A percentile compares a stretch with the other conserved stretches of the same genome.
These are phyloP conservation scores for Gadopsis marmoratus DNA, from an alignment of 2,797 vertebrate genomes.

Conservation along the genomic window DNA sequence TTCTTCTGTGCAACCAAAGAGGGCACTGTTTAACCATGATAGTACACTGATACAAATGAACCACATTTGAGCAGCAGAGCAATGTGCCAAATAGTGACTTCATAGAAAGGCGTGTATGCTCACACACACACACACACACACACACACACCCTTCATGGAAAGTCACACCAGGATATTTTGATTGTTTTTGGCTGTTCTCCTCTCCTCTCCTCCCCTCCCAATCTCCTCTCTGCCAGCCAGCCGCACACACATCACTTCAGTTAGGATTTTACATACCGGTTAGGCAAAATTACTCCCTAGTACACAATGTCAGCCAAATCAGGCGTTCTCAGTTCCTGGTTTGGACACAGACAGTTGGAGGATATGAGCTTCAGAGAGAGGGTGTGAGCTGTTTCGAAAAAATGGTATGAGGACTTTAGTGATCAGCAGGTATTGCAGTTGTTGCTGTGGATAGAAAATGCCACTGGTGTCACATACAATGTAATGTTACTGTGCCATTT, in stretches of 20 bases:
- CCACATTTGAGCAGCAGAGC: constrained; percentile 55
- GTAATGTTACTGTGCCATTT: constrained; percentile 7
- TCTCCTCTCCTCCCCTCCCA: constrained; percentile 64
- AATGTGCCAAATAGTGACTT: constrained; percentile 78
- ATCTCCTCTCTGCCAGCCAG: constrained; percentile 65
- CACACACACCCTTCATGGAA: constrained; percentile 68
- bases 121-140: constrained; percentile 20
- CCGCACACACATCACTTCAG: constrained; percentile 74
- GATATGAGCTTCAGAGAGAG: constrained; percentile 62
- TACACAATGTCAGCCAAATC: constrained; percentile 81
- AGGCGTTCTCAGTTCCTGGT: constrained; percentile 77
- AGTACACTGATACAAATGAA: constrained; percentile 15
- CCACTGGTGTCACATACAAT: constrained; percentile 1
- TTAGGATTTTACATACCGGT: constrained; percentile 84
- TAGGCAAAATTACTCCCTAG: constrained; percentile 79
- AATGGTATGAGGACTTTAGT: constrained; percentile 43
- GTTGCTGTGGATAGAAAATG: constrained; percentile 30
- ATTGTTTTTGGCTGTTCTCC: constrained; percentile 80
- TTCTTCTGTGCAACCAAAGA: constrained; percentile 48
- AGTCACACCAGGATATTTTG: constrained; percentile 79
- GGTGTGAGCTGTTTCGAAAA: constrained; percentile 63
- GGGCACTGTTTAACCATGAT: constrained; percentile 74
- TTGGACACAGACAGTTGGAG: constrained; percentile 71
- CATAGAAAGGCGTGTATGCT: constrained; percentile 65
- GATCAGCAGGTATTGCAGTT: constrained; percentile 58